Evolutionary conservation across 2,888 invertebrate genomes (phyloP).

Genomic region (Drosophila infuscata): DNA sequence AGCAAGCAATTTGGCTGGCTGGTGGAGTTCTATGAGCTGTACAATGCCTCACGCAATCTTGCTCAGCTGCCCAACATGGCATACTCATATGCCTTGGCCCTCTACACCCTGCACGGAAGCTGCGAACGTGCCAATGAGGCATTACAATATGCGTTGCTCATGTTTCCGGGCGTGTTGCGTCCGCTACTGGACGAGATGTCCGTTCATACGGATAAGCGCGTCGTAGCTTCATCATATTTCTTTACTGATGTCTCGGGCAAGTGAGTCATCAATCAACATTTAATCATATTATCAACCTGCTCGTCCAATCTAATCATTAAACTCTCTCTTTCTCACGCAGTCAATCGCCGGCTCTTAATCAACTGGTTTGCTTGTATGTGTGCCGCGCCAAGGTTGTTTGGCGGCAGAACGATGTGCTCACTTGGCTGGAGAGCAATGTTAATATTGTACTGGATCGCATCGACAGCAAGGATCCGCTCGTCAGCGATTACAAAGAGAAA

Average conservation of each 20-base stretch:
- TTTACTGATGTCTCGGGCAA: constrained; percentile 80
- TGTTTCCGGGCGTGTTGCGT: constrained; percentile 92
- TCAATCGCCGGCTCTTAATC: constrained; percentile 88
- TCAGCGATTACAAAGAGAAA: constrained; percentile 88
- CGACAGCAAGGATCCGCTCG: constrained; percentile 87
- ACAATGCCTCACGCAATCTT: constrained; percentile 88
- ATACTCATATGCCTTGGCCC: constrained; percentile 91
- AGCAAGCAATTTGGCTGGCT: constrained; percentile 91
- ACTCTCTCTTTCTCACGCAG: constrained; percentile 66
- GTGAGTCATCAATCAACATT: constrained; percentile 52
- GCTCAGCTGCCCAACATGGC: constrained; percentile 95
- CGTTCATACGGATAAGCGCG: constrained; percentile 89
- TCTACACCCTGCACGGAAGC: constrained; percentile 87
- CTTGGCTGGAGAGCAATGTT: constrained; percentile 92
- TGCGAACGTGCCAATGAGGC: constrained; percentile 87
- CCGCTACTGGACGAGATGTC: constrained; percentile 91
- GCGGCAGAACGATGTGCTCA: constrained; percentile 90
- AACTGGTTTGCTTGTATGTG: constrained; percentile 90
- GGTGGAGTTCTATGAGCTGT: constrained; percentile 87
- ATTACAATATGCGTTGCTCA: constrained; percentile 91
- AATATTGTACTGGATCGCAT: constrained; percentile 88
- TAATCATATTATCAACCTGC: constrained; percentile 2
- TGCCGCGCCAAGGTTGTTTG: constrained; percentile 91
- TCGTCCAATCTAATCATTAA: constrained; percentile 20
- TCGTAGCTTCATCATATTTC: constrained; percentile 86